A percentile compares a stretch with the other conserved stretches of the same genome.
phyloP scores from a whole-genome alignment of 2,888 invertebrate species.

The Seira sanloemensis region DNA sequence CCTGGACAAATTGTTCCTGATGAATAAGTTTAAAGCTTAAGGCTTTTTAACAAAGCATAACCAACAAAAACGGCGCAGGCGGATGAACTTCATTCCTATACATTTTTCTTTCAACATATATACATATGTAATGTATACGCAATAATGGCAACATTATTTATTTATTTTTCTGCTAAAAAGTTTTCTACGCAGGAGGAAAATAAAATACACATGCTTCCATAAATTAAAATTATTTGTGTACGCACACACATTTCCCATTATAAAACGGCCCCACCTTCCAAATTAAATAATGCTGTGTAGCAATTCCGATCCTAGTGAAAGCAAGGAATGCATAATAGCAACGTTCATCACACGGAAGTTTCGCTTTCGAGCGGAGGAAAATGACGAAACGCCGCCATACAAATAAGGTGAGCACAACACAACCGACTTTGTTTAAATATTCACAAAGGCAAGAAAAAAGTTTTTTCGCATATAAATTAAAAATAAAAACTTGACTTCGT shows the following conservation, averaged over 20 bases:
- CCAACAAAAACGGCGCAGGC: no score
- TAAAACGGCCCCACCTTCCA: not conserved
- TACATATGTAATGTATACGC: no score
- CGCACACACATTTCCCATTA: not conserved
- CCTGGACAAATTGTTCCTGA: no score
- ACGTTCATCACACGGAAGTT: not conserved
- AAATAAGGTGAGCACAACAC: not conserved
- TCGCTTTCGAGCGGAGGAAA: not conserved
- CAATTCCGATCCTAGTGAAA: not conserved
- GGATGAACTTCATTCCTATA: no score
- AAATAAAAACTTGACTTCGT: not conserved
- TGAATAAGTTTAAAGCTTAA: no score
- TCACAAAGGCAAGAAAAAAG: not conserved
- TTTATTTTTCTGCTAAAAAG: no score
- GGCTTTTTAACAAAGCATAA: no score
- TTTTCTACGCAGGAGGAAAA: no score
- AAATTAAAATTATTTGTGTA: not conserved
- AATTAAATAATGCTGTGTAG: no score
- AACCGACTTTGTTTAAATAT: not conserved
- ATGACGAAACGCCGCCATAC: not conserved
- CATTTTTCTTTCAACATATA: no score
- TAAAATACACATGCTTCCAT: not conserved
- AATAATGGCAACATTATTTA: no score
- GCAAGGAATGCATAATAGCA: not conserved
- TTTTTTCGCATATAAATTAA: not conserved